phyloP scores from a whole-genome alignment of 2,888 invertebrate genomes.

The Ophraella communa region DNA sequence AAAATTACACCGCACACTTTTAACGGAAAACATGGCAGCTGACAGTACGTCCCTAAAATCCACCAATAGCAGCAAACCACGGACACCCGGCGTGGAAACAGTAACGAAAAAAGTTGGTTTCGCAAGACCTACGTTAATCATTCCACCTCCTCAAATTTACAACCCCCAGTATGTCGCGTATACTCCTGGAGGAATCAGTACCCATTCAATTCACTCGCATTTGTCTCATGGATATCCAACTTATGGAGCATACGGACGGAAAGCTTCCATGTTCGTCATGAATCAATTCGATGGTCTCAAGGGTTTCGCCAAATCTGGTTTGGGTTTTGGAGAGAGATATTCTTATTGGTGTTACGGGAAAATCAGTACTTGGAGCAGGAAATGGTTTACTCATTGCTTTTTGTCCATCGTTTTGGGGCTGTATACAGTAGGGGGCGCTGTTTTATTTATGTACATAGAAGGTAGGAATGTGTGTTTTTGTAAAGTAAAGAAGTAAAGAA shows the following conservation, averaged over 20 bases:
- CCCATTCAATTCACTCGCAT: neutral
- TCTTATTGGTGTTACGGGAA: slow-evolving; percentile 82
- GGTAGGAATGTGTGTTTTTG: no score
- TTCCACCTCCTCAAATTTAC: slow-evolving; percentile 47
- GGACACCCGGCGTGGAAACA: slow-evolving; percentile 30
- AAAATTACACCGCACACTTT: neutral
- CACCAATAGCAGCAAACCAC: slow-evolving; percentile 27
- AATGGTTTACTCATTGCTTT: slow-evolving; percentile 91
- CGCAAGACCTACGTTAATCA: slow-evolving; percentile 51
- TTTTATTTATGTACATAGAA: slow-evolving; percentile 80
- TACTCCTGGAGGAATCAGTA: slow-evolving; percentile 2
- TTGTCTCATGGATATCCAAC: neutral
- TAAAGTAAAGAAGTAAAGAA: no score
- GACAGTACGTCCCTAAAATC: slow-evolving; percentile 29
- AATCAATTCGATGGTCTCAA: slow-evolving; percentile 80
- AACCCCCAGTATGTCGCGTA: neutral
- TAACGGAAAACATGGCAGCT: slow-evolving; percentile 26
- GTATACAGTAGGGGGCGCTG: slow-evolving; percentile 84
- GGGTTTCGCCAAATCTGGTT: slow-evolving; percentile 78
- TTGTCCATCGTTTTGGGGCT: slow-evolving; percentile 76
- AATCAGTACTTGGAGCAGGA: slow-evolving; percentile 76
- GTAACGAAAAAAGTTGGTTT: slow-evolving; percentile 46
- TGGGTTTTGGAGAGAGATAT: slow-evolving; percentile 83
- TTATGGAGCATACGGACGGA: slow-evolving; percentile 55
- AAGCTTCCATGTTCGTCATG: slow-evolving; percentile 80